Base-by-base conservation (phyloP, 2,797 vertebrate genomes). In the Myotis vivesi region DNA sequence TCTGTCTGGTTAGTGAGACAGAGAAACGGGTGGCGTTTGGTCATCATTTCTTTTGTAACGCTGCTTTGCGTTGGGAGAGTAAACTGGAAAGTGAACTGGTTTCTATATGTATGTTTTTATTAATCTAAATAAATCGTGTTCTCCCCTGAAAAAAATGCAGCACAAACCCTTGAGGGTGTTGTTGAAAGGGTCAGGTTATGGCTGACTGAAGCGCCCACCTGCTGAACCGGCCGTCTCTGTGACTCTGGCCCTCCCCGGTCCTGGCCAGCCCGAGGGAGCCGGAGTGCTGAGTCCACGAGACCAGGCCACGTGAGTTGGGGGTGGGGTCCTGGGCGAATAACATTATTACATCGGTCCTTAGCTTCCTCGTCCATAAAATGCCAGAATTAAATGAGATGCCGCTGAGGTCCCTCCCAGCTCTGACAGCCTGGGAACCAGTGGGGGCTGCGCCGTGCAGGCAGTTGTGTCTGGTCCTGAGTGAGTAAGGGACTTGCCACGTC, bases 121-220 rank as follows among this genome's bases (percentile, higher is more conserved):
- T 41, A 87, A 59, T 72, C 16, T 38, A 55, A 62, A 88, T 55
- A 57, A 83, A 53, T 55, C 51, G 69, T 90, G 41, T 49, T 12
- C 23, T 20, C n/a, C n/a, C 25, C 25, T 33, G 8, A 55, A 79
- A 91, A 44, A 71, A 75, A 46, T 20, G 22, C 8, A 38, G 30
- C 44, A 49, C 15, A 72, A 73, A 46, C 38, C 41, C n/a, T 68
- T 75, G 46, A 55, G 33, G 49, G 1, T 68, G 19, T 25, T 89
- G 10, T 81, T 22, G 38, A 1, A 10, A 46, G 46, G 46, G 12
- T 46, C 46, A 13, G 46, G 46, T 46, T 46, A 46, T 46, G 46
- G 46, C 46, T 46, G 46, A 46, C 46, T 46, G 46, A 46, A 46
- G 12, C 12, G 12, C 46, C 46, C 46, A 46, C 46, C 12, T 46